Conservation (phyloP, 2,113 vertebrate genomes). For the Podarcis cretensis region DNA sequence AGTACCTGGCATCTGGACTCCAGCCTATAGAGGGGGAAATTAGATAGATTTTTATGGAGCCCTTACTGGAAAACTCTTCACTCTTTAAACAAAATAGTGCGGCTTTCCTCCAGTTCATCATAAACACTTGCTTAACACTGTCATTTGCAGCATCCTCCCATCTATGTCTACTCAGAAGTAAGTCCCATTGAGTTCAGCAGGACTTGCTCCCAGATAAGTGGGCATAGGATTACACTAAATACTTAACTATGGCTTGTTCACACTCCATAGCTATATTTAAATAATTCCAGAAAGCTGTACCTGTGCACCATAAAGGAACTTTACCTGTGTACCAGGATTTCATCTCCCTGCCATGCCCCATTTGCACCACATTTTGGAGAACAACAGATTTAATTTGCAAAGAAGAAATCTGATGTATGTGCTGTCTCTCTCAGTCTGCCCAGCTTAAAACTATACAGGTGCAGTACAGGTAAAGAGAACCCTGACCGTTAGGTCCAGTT, state of each 20-base stretch:
- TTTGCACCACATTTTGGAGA: no score
- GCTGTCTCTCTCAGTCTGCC: not conserved
- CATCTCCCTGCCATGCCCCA: no score
- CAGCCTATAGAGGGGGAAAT: constrained; percentile 81
- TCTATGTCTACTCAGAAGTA: not conserved
- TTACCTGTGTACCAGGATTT: no score
- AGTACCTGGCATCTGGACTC: constrained; percentile 88
- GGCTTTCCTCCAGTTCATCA: not conserved
- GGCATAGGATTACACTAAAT: not conserved
- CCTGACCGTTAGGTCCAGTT: no score
- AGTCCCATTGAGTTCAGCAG: not conserved
- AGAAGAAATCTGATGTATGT: not conserved
- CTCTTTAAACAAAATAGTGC: not conserved
- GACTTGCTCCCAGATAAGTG: not conserved
- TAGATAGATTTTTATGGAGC: accelerated
- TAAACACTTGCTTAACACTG: not conserved
- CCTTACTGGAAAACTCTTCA: not conserved
- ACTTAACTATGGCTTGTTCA: not conserved
- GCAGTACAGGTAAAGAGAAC: not conserved
- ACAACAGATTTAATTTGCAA: not conserved
- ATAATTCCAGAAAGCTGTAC: not conserved
- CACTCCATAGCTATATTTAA: not conserved
- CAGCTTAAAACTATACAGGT: not conserved
- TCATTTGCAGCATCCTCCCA: not conserved
- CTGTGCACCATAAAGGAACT: no score